Percentiles rank a stretch among this genome's conserved stretches.
These are phyloP conservation scores for Stenodera caucasica DNA, from an alignment of 2,888 invertebrate genomes.

Conservation along the genomic window DNA sequence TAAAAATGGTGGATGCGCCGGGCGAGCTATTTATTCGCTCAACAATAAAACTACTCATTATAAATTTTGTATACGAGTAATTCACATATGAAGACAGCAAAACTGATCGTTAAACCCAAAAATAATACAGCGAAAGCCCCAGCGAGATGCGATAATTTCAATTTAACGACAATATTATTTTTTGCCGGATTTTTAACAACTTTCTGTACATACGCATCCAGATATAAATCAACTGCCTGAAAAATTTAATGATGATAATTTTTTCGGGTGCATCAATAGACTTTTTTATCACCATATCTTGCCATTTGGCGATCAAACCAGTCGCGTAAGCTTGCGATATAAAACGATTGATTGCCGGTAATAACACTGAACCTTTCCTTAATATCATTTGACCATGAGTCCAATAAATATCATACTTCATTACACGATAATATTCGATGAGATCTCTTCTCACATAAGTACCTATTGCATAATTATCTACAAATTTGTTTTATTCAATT, in stretches of 20 bases:
- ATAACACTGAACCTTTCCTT: constrained; percentile 65
- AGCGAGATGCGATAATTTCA: constrained; percentile 47
- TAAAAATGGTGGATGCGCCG: too few relatives aligned
- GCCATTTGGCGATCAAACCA: constrained; percentile 67
- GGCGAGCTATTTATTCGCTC: too few relatives aligned
- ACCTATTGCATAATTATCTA: constrained; percentile 68
- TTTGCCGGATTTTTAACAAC: constrained; percentile 54
- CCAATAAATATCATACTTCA: constrained; percentile 70
- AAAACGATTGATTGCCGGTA: constrained; percentile 60
- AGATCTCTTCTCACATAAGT: constrained; percentile 64
- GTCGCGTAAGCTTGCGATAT: constrained; percentile 64
- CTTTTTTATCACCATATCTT: constrained; percentile 55
- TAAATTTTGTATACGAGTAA: too few relatives aligned
- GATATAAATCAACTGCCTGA: constrained; percentile 58
- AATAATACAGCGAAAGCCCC: constrained; percentile 47
- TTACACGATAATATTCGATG: constrained; percentile 61
- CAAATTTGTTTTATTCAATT: neutral
- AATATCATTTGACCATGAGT: constrained; percentile 66
- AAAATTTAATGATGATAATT: neutral
- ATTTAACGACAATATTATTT: constrained; percentile 36
- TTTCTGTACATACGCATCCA: constrained; percentile 60
- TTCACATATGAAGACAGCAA: constrained; percentile 34
- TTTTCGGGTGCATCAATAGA: neutral
- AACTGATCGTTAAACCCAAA: constrained; percentile 39
- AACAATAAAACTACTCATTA: too few relatives aligned